Evolutionary conservation across 2,113 vertebrate species (phyloP).

Genomic region (Addax nasomaculatus): DNA sequence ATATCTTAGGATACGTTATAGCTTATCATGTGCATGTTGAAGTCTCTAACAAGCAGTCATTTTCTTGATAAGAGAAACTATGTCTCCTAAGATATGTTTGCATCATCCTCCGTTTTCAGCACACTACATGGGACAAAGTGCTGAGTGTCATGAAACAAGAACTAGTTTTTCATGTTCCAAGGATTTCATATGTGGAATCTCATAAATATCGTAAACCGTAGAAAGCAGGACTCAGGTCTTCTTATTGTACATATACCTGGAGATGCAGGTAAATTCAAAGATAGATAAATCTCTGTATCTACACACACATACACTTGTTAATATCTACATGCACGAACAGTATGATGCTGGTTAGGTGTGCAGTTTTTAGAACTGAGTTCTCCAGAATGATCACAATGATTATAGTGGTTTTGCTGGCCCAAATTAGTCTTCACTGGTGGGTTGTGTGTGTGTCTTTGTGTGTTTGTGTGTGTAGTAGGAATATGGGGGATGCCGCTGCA

Average conservation of each 20-base stretch:
- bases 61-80: neutral
- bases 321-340: neutral
- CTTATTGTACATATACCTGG: neutral
- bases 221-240: neutral
- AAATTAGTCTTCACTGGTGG: neutral
- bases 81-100: neutral
- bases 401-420: neutral
- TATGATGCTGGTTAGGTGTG: neutral
- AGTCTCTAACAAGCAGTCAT: no score
- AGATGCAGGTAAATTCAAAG: neutral
- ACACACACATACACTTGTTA: neutral
- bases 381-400: neutral
- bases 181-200: neutral
- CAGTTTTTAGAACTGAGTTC: neutral
- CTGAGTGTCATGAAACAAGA: neutral
- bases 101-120: neutral
- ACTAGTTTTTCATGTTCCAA: neutral
- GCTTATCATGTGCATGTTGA: neutral
- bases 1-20: neutral
- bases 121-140: neutral
- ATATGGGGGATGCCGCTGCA: neutral
- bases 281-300: neutral
- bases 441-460: neutral
- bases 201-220: neutral
- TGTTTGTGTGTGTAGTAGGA: neutral